These are phyloP conservation scores for Saccopteryx leptura DNA, from an alignment of 2,113 vertebrate genomes.

Conservation along the genomic window DNA sequence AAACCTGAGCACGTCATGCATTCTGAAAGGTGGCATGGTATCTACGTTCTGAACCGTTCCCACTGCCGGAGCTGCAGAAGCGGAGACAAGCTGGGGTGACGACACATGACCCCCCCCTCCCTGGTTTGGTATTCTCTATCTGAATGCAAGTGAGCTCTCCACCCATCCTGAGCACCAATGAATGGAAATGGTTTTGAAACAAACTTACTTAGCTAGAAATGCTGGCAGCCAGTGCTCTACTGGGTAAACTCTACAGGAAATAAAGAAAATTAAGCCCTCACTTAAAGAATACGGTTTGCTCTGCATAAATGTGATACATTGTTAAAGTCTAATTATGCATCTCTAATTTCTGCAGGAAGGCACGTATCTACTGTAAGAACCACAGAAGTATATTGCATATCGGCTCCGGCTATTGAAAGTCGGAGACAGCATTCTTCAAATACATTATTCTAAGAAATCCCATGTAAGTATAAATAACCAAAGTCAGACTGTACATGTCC, in stretches of 20 bases:
- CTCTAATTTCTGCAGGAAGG: constrained; percentile 67
- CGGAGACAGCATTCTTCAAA: constrained; percentile 52
- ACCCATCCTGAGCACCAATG: neutral
- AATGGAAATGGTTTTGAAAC: neutral
- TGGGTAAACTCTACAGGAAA: constrained; percentile 55
- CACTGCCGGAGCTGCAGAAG: fast-evolving
- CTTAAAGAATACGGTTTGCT: constrained; percentile 71
- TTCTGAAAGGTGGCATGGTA: fast-evolving
- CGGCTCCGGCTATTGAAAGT: constrained; percentile 48
- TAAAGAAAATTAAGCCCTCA: constrained; percentile 72
- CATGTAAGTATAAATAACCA: constrained; percentile 38
- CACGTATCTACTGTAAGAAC: constrained; percentile 44
- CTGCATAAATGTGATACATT: constrained; percentile 55
- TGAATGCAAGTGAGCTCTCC: constrained; percentile 4
- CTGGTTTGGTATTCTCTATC: neutral
- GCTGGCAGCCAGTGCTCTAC: constrained; percentile 42
- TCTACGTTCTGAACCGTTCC: neutral
- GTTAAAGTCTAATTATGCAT: constrained; percentile 63
- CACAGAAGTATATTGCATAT: constrained; percentile 8
- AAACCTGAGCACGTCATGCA: constrained; percentile 64
- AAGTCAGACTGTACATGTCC: constrained; percentile 25
- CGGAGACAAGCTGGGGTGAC: neutral
- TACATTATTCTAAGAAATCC: constrained; percentile 59
- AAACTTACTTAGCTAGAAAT: constrained; percentile 43
- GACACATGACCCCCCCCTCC: neutral